Percentiles rank a stretch among this genome's conserved stretches.
Evolutionary conservation across 2,888 invertebrate species (phyloP).

Genomic region (Amblyjoppa proteus): DNA sequence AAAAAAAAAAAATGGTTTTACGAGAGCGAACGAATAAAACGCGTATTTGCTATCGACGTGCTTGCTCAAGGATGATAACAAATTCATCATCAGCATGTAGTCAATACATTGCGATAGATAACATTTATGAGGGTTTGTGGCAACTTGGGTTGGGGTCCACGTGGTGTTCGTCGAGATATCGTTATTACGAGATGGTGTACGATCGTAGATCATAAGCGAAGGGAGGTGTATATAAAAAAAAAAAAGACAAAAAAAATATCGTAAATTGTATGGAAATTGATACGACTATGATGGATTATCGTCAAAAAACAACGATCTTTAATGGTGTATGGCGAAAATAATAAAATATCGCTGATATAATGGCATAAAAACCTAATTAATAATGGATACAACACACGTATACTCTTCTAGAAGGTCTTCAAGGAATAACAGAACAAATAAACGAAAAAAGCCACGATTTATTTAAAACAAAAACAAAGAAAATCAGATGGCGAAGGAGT

Average conservation of each 20-base stretch:
- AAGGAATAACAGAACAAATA: slow-evolving; percentile 42
- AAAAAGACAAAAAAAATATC: slow-evolving; percentile 11
- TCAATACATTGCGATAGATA: slow-evolving; percentile 46
- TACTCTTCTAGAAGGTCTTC: slow-evolving; percentile 43
- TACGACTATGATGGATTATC: slow-evolving; percentile 55
- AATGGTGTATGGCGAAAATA: slow-evolving; percentile 38
- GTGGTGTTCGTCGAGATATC: slow-evolving; percentile 47
- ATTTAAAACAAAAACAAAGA: slow-evolving; percentile 11
- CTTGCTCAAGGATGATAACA: slow-evolving; percentile 41
- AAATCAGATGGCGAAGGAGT: slow-evolving; percentile 38
- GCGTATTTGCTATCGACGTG: slow-evolving; percentile 52
- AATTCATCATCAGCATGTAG: slow-evolving; percentile 51
- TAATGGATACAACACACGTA: slow-evolving; percentile 28
- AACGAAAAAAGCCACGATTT: slow-evolving; percentile 5
- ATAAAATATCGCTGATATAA: slow-evolving; percentile 35
- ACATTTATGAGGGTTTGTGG: slow-evolving; percentile 48
- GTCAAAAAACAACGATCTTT: slow-evolving; percentile 50
- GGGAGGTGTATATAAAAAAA: slow-evolving; percentile 28
- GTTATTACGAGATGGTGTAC: slow-evolving; percentile 48
- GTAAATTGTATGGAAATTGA: slow-evolving; percentile 40
- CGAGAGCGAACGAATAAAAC: slow-evolving; percentile 46
- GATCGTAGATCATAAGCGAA: slow-evolving; percentile 62
- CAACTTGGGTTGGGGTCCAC: slow-evolving; percentile 45
- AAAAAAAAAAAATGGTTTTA: slow-evolving; percentile 45
- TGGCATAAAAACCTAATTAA: slow-evolving; percentile 30